Evolutionary conservation across 2,888 invertebrate species (phyloP).

Genomic region (Drosophila neonasuta): DNA sequence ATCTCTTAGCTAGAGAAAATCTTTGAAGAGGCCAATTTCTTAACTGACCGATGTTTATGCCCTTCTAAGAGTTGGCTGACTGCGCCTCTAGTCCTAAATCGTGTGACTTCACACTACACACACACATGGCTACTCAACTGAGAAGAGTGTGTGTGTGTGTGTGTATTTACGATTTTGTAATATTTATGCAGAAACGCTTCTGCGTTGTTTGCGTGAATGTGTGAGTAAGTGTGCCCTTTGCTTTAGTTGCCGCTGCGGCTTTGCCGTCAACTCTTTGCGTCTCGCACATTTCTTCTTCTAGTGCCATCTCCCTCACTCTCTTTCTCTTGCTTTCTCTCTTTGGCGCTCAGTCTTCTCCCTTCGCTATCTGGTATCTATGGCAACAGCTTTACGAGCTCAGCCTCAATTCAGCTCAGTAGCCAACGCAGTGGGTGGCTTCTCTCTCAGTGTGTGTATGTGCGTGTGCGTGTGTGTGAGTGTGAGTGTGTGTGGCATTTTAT

Average conservation of each 20-base stretch:
- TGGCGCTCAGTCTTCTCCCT: background rate
- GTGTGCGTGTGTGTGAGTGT: conserved; percentile 25
- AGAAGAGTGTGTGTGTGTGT: conserved; percentile 16
- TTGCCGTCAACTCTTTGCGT: conserved; percentile 33
- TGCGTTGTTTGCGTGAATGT: conserved; percentile 9
- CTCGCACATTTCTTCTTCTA: background rate
- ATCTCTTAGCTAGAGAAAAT: background rate
- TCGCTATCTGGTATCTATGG: conserved; percentile 57
- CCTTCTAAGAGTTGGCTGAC: conserved; percentile 3
- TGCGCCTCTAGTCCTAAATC: conserved; percentile 13
- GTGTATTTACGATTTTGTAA: conserved; percentile 71
- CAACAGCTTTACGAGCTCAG: conserved; percentile 70
- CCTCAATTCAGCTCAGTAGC: conserved; percentile 46
- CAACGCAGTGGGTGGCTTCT: conserved; percentile 49
- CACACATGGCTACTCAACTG: conserved; percentile 9
- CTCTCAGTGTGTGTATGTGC: conserved; percentile 15
- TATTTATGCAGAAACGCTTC: conserved; percentile 66
- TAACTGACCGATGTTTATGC: conserved; percentile 4
- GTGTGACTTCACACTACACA: conserved; percentile 40
- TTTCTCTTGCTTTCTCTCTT: background rate
- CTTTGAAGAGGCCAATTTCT: background rate
- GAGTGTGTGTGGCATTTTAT: conserved; percentile 60
- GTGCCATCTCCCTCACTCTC: background rate
- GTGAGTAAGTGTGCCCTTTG: conserved; percentile 28
- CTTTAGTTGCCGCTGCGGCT: conserved; percentile 44